These are phyloP conservation scores for Cyrtodaria siliqua DNA, from an alignment of 2,888 invertebrate genomes.

Conservation along the genomic window DNA sequence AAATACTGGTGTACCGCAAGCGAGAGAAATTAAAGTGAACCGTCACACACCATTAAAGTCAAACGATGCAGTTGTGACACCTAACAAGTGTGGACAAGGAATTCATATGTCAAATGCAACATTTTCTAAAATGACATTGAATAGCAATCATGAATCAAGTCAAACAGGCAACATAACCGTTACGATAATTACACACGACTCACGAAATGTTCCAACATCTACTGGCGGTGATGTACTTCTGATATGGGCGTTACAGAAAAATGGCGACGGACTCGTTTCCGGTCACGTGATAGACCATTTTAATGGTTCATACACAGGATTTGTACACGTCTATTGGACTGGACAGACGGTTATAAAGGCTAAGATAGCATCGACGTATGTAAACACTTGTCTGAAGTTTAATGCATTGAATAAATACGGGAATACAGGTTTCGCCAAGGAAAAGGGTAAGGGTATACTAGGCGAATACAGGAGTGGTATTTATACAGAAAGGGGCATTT, in stretches of 20 bases:
- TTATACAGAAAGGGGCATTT: slow-evolving; percentile 16
- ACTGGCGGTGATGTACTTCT: slow-evolving; percentile 53
- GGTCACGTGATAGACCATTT: slow-evolving; percentile 42
- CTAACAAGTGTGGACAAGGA: too few species aligned
- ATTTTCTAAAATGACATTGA: too few species aligned
- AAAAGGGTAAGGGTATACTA: slow-evolving; percentile 40
- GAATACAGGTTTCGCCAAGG: slow-evolving; percentile 41
- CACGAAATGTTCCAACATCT: too few species aligned
- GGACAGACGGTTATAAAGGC: slow-evolving; percentile 34
- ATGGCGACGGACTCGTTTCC: slow-evolving; percentile 34
- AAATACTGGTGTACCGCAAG: too few species aligned
- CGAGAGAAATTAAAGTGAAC: too few species aligned
- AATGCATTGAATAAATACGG: slow-evolving; percentile 45
- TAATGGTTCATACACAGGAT: slow-evolving; percentile 51
- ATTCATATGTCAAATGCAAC: too few species aligned
- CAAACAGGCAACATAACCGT: too few species aligned
- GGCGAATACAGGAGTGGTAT: slow-evolving; percentile 17
- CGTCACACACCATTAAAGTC: too few species aligned
- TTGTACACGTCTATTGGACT: slow-evolving; percentile 35
- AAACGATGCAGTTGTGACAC: too few species aligned
- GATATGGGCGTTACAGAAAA: slow-evolving; percentile 36
- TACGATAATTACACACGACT: too few species aligned
- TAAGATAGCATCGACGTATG: slow-evolving; percentile 39
- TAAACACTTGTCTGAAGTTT: slow-evolving; percentile 38
- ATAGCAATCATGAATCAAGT: too few species aligned